Percentiles rank a stretch among this genome's conserved stretches.
These are phyloP conservation scores for Diploptera punctata DNA, from an alignment of 2,888 invertebrate genomes.

Conservation along the genomic window DNA sequence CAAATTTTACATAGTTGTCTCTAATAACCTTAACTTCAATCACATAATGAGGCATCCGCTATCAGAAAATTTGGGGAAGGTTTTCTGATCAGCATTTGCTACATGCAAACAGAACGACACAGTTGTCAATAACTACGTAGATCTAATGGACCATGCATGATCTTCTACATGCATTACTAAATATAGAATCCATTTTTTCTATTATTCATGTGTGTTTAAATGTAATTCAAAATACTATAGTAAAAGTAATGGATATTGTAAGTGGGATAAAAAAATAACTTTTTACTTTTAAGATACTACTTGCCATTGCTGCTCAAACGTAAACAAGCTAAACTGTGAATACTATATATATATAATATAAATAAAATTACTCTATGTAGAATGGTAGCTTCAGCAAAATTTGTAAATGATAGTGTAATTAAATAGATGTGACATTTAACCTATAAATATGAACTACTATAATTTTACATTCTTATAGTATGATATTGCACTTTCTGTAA, in stretches of 20 bases:
- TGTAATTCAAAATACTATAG: slow-evolving; percentile 7
- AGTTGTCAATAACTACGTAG: not conserved
- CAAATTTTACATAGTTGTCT: not conserved
- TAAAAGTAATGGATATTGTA: not conserved
- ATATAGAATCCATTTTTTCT: not conserved
- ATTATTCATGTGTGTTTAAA: not conserved
- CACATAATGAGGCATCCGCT: slow-evolving; percentile 30
- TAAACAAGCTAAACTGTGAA: slow-evolving; percentile 29
- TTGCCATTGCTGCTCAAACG: slow-evolving; percentile 25
- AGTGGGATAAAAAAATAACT: slow-evolving; percentile 6
- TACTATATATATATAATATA: slow-evolving; percentile 24
- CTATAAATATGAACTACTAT: slow-evolving; percentile 19
- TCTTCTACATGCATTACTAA: no score
- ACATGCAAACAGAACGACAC: not conserved
- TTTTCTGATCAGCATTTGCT: slow-evolving; percentile 38
- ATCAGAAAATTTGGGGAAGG: slow-evolving; percentile 43
- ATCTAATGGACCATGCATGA: not conserved
- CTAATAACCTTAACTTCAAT: not conserved
- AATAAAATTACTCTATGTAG: not conserved
- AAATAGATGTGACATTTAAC: slow-evolving; percentile 31
- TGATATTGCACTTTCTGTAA: slow-evolving; percentile 28
- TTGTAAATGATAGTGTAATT: slow-evolving; percentile 17
- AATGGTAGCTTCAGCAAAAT: slow-evolving; percentile 23
- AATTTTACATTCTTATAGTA: slow-evolving; percentile 26
- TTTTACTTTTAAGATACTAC: slow-evolving; percentile 24